Evolutionary conservation across 2,113 vertebrate species (phyloP).

Genomic region (Pteruthius melanotis): DNA sequence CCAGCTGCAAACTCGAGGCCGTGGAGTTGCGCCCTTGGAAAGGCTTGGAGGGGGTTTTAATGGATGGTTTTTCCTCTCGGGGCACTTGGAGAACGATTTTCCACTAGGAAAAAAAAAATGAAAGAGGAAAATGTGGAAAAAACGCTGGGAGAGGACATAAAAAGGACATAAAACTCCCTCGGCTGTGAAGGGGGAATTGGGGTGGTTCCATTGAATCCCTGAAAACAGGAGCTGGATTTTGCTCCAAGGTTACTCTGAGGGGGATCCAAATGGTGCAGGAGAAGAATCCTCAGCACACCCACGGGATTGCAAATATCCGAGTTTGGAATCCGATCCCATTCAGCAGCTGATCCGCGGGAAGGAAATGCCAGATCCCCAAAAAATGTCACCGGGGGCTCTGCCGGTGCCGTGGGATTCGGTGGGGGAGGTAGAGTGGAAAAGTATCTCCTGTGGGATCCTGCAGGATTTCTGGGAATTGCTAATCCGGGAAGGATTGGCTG

Average conservation of each 20-base stretch:
- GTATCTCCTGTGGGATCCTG: neutral
- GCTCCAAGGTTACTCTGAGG: neutral
- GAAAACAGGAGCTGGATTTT: neutral
- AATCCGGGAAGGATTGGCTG: neutral
- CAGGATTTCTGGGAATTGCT: neutral
- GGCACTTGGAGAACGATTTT: neutral
- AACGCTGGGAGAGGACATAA: neutral
- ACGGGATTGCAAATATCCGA: rapidly evolving
- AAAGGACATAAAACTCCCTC: neutral
- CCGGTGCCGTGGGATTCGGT: neutral
- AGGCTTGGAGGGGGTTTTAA: neutral
- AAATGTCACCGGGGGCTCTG: neutral
- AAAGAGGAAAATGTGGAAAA: neutral
- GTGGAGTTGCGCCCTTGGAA: neutral
- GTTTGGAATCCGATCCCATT: neutral
- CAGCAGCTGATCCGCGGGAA: neutral
- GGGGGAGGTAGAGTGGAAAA: neutral
- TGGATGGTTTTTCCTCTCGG: neutral
- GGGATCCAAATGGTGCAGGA: neutral
- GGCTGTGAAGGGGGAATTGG: neutral
- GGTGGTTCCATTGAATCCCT: neutral
- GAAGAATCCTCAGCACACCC: neutral
- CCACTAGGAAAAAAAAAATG: neutral
- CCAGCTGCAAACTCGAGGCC: neutral
- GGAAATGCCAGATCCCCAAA: neutral